Evolutionary conservation across 2,113 vertebrate species (phyloP).

Genomic region (Brachyhypopomus occidentalis): DNA sequence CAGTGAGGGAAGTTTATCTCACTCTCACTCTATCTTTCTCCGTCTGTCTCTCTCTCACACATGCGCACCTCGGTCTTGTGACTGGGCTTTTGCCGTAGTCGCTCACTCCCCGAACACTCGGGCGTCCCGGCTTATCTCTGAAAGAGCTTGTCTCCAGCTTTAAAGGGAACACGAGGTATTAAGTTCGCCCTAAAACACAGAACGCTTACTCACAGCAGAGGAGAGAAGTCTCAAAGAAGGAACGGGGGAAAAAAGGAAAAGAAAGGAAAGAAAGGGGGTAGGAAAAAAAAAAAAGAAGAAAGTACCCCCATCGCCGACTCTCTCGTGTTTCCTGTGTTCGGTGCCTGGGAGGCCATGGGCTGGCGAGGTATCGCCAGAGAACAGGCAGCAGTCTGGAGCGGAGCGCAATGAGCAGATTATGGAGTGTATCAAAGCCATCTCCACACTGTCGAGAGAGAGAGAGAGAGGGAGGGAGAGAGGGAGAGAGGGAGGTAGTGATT

Average conservation of each 20-base stretch:
- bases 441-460: constrained; percentile 25
- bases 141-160: constrained; percentile 41
- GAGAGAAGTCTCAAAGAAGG: constrained; percentile 24
- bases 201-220: constrained; percentile 37
- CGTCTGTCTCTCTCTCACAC: not conserved
- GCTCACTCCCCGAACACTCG: constrained; percentile 19
- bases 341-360: constrained; percentile 14
- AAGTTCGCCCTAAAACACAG: constrained; percentile 43
- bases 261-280: not conserved
- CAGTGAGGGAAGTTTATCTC: not conserved
- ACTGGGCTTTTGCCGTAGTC: constrained; percentile 35
- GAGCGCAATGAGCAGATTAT: constrained; percentile 43
- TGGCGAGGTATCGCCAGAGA: constrained; percentile 38
- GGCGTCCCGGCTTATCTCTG: constrained; percentile 41
- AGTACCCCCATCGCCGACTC: constrained; percentile 38
- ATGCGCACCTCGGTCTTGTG: not conserved
- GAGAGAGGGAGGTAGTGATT: too few relatives aligned
- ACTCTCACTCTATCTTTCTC: not conserved
- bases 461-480: too few relatives aligned
- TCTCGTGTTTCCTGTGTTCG: constrained; percentile 43
- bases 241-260: not conserved
- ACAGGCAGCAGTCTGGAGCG: constrained; percentile 43
- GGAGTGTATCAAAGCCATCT: constrained; percentile 48
- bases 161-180: constrained; percentile 42
- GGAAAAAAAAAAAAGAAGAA: not conserved